Percentiles rank a stretch among this genome's conserved stretches.
Evolutionary conservation across 2,797 vertebrate species (phyloP).

Genomic region (Leuciscus waleckii): DNA sequence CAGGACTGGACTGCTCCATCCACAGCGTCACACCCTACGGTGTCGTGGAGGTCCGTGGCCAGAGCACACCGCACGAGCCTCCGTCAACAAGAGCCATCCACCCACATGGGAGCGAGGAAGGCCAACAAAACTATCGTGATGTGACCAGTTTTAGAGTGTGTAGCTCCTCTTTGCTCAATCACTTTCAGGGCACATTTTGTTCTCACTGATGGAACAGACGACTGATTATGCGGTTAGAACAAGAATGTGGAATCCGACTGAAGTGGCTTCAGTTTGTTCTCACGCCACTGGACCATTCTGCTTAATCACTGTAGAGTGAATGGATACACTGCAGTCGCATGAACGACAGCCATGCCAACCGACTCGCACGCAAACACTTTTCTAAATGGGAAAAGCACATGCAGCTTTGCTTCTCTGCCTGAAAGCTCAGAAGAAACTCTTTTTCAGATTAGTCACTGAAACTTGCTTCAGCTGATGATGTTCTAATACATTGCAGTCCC

Average conservation of each 20-base stretch:
- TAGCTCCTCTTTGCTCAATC: slow-evolving; percentile 8
- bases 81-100: slow-evolving; percentile 74
- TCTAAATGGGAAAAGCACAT: slow-evolving; percentile 33
- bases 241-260: slow-evolving; percentile 55
- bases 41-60: slow-evolving; percentile 39
- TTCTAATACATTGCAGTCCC: background rate
- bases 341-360: slow-evolving; percentile 29
- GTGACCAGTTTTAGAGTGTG: slow-evolving; percentile 17
- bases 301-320: slow-evolving; percentile 60
- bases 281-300: slow-evolving; percentile 55
- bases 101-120: slow-evolving; percentile 4
- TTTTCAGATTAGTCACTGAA: background rate
- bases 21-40: slow-evolving; percentile 28
- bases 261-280: slow-evolving; percentile 65
- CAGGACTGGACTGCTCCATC: slow-evolving; percentile 1
- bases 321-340: slow-evolving; percentile 33
- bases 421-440: background rate
- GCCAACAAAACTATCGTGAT: slow-evolving; percentile 19
- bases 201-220: slow-evolving; percentile 45
- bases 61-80: slow-evolving; percentile 50
- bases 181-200: slow-evolving; percentile 17
- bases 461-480: background rate
- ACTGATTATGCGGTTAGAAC: slow-evolving; percentile 60
- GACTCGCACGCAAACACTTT: slow-evolving; percentile 52
- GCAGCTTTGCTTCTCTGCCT: slow-evolving; percentile 7